phyloP scores from a whole-genome alignment of 2,113 vertebrate species.

The Oreochromis aureus region DNA sequence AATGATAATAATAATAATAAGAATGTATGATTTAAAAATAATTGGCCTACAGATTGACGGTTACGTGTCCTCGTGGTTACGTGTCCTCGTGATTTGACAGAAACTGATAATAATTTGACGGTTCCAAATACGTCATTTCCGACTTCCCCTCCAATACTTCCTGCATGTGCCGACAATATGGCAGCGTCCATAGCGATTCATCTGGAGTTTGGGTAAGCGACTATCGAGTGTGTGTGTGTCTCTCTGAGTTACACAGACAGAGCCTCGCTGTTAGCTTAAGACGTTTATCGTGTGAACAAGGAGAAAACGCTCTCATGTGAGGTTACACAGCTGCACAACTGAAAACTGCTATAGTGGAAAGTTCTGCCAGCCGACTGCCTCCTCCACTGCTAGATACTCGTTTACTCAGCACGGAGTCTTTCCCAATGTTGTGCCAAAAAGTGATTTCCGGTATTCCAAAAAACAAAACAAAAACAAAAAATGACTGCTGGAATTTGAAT shows the following conservation, averaged over 20 bases:
- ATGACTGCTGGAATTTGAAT: not conserved
- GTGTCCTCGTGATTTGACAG: not conserved
- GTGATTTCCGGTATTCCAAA: not conserved
- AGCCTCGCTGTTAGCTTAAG: not conserved
- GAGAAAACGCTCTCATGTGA: not conserved
- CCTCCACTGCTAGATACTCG: not conserved
- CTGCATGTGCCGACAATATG: constrained; percentile 75
- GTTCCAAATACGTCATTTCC: constrained; percentile 45
- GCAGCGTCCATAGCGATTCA: constrained; percentile 83
- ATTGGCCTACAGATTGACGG: not conserved
- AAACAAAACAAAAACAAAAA: not conserved
- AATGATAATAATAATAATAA: not conserved
- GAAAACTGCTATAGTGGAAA: not conserved
- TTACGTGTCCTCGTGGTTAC: not conserved
- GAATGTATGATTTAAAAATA: not conserved
- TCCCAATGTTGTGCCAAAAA: not conserved
- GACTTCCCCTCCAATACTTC: constrained; percentile 8
- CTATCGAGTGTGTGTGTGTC: not conserved
- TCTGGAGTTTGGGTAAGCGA: constrained; percentile 89
- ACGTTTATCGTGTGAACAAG: not conserved
- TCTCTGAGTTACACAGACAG: not conserved
- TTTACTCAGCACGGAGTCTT: not conserved
- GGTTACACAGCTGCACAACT: not conserved
- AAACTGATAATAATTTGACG: not conserved
- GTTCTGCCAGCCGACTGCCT: not conserved